A percentile compares a stretch with the other conserved stretches of the same genome.
phyloP scores from a whole-genome alignment of 2,888 invertebrate genomes.

The Crossocerus cetratus region DNA sequence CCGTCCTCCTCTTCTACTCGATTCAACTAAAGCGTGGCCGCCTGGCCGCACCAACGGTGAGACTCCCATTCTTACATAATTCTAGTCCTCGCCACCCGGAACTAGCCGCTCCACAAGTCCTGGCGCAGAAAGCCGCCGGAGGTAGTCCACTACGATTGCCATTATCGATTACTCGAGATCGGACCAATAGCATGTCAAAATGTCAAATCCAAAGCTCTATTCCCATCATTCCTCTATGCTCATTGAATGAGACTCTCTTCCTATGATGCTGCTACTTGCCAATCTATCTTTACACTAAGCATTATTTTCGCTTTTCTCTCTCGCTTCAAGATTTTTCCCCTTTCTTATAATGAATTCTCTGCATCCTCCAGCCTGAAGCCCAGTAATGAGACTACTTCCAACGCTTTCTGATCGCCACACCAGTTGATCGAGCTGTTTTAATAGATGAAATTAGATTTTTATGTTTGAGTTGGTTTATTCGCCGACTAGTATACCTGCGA shows the following conservation, averaged over 20 bases:
- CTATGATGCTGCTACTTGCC: background rate
- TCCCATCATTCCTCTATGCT: background rate
- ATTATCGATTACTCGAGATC: no score
- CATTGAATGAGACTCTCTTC: background rate
- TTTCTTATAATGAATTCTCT: background rate
- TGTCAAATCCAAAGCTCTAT: no score
- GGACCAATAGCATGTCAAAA: no score
- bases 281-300: background rate
- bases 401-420: slow-evolving; percentile 6
- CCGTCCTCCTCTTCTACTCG: slow-evolving; percentile 56
- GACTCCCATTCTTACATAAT: slow-evolving; percentile 57
- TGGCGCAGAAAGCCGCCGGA: background rate
- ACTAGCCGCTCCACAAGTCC: slow-evolving; percentile 1
- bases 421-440: background rate
- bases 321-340: background rate
- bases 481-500: no score
- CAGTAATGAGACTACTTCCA: background rate
- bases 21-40: slow-evolving; percentile 63
- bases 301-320: background rate
- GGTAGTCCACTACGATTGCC: no score
- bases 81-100: slow-evolving; percentile 19
- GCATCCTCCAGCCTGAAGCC: background rate
- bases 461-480: no score
- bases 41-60: slow-evolving; percentile 73
- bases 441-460: no score